Base-by-base conservation (phyloP, 2,888 invertebrate genomes). In the Unio delphinus region DNA sequence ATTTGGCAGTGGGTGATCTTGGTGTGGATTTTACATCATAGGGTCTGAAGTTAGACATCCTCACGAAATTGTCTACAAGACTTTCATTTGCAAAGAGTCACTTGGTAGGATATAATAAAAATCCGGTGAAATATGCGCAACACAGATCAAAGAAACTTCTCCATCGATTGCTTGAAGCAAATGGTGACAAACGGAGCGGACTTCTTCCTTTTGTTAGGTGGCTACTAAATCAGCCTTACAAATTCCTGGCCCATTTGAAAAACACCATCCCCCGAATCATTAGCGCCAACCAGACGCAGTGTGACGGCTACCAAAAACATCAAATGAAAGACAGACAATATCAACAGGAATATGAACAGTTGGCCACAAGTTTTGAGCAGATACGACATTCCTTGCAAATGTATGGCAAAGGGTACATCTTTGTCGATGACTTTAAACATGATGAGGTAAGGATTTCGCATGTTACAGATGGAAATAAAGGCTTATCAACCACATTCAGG, bases 211-310 rank as follows among this genome's bases (percentile, higher is more conserved):
- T 80, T 11, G 67, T 81, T 26, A 69, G 65, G 18, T 67, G 68
- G 23, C 66, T 77, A 11, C 70, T 81, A 74, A 68, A 75, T 23
- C 58, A 76, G 34, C 78, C 81, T n/a, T 64, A 64, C 20, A 72
- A 76, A 18, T 72, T 71, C 55, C 60, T 81, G 0, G 66, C 68
- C 4, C 70, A 67, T 11, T 67, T 80, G 2, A 72, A 74, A 61
- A 66, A 72, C 28, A 74, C 72, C 26, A 76, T 82, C 30, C 80
- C 78, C 1, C 78, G 74, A 18, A 78, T 86, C 65, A 80, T 85
- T 30, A 65, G 76, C 15, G 73, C 80, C 0, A 83, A 83, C 67
- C 74, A 80, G 55, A 61, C 73, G 56, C 71, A 82, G 1, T 74
- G 85, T 69, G 74, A 79, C 8, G 76, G 80, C 45, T 79, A 84